Evolutionary conservation across 2,888 invertebrate genomes (phyloP).

Genomic region (Cephus sareptanus): DNA sequence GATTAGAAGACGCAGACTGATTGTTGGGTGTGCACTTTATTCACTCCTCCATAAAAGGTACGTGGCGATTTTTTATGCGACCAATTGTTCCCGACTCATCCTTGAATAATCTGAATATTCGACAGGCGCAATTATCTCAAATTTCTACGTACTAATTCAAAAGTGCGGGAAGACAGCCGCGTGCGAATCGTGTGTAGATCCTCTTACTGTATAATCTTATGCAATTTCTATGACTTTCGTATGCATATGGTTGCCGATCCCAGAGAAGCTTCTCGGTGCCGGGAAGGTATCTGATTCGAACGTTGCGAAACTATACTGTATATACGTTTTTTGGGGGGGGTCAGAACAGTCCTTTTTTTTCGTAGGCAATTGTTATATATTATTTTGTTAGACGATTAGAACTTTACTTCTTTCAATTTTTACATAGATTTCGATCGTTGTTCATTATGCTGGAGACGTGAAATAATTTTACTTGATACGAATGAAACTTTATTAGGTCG

Average conservation of each 20-base stretch:
- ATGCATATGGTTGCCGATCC: not conserved
- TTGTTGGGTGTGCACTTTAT: not conserved
- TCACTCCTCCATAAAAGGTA: not conserved
- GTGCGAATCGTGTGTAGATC: not conserved
- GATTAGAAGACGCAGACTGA: constrained; percentile 12
- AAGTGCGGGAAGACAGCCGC: not conserved
- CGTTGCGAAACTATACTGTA: not conserved
- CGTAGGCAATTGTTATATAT: not conserved
- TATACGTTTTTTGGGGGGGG: not conserved
- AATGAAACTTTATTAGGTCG: not conserved
- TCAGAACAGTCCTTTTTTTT: not conserved
- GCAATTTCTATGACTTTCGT: not conserved
- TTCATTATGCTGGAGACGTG: not conserved
- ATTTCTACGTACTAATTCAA: not conserved
- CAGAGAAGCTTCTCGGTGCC: not conserved
- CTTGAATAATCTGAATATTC: not conserved
- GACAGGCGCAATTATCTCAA: not conserved
- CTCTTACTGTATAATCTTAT: not conserved
- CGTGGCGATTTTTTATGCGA: not conserved
- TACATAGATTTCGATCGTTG: not conserved
- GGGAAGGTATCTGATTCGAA: not conserved
- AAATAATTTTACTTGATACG: not conserved
- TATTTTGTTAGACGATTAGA: not conserved
- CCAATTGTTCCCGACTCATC: not conserved
- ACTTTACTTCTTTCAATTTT: not conserved